These are phyloP conservation scores for Philaethria dido DNA, from an alignment of 2,888 invertebrate genomes.

Conservation along the genomic window DNA sequence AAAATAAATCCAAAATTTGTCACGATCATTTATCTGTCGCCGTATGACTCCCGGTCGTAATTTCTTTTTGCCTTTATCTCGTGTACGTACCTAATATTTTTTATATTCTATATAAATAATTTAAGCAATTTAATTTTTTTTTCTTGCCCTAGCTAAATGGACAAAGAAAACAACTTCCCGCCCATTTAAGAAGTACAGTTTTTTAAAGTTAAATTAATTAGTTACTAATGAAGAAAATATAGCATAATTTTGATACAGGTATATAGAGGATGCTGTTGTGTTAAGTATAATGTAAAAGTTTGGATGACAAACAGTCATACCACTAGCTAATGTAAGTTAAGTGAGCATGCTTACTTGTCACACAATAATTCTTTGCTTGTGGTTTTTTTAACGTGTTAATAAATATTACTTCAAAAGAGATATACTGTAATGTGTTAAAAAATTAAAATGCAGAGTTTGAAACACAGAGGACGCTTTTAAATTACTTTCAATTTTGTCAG, in stretches of 20 bases:
- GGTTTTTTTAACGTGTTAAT: no score
- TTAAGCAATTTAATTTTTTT: background rate
- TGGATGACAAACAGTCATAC: slow-evolving; percentile 4
- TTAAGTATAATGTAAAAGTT: background rate
- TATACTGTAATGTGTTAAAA: no score
- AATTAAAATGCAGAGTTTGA: background rate
- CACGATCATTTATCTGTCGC: slow-evolving; percentile 17
- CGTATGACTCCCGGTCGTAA: slow-evolving; percentile 7
- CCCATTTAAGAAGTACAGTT: no score
- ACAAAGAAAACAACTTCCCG: no score
- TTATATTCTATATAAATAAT: no score
- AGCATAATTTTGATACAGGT: background rate
- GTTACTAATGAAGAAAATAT: no score
- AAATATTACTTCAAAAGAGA: no score
- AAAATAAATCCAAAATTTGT: slow-evolving; percentile 19
- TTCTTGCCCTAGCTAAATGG: no score
- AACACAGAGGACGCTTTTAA: slow-evolving; percentile 17
- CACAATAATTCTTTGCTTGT: background rate
- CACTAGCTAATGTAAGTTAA: no score
- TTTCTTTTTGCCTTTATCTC: slow-evolving; percentile 8
- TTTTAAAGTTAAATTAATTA: no score
- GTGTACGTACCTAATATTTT: background rate
- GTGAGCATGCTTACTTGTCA: background rate
- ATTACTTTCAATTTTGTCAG: slow-evolving; percentile 19
- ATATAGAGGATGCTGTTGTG: background rate